Evolutionary conservation across 2,113 vertebrate species (phyloP), one percentile per base, ranked within the genome.

Genomic region (Nibea albiflora): DNA sequence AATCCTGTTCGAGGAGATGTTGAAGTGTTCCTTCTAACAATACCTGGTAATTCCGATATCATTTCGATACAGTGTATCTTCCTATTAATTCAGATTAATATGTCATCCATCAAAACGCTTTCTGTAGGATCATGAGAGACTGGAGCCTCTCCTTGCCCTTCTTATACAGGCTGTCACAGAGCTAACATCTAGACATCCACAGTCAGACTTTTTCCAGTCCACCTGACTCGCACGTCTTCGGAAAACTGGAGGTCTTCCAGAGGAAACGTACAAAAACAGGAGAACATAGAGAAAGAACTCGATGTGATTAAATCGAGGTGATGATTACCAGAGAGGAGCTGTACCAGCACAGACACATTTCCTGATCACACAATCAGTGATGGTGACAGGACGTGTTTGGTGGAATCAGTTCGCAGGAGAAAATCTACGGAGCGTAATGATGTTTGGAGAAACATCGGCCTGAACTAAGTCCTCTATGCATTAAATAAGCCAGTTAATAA

Each of bases 131-230:
- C 42, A 20, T 46, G 28, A 54, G 35, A 26, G 16, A 65, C 78
- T 5, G 12, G 16, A 65, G n/a, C 49, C 19, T 58, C 52, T 65
- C 11, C 26, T 19, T 11, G 22, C 42, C 28, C 28, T 28, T 28
- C 31, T 31, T 31, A 31, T 31, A 31, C n/a, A 17, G 68, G 67
- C 70, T 61, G 17, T 61, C 60, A 71, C 69, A 57, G 49, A 64
- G 50, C 50, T 31, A 80, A 47, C 73, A 69, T n/a, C 24, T 11
- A 35, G 5, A 68, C 35, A 44, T 14, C 35, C 49, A 7, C 24
- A 35, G 54, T 81, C 50, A 19, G 28, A 42, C 35, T 39, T 35
- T 65, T 62, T 79, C 44, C 56, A 44, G 22, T 75, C 35, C 10
- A 57, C 22, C 46, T 61, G 53, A 60, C 57, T 22, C 31, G 10